A percentile compares a stretch with the other conserved stretches of the same genome.
phyloP scores from a whole-genome alignment of 2,113 vertebrate genomes.

The Crotophaga sulcirostris region DNA sequence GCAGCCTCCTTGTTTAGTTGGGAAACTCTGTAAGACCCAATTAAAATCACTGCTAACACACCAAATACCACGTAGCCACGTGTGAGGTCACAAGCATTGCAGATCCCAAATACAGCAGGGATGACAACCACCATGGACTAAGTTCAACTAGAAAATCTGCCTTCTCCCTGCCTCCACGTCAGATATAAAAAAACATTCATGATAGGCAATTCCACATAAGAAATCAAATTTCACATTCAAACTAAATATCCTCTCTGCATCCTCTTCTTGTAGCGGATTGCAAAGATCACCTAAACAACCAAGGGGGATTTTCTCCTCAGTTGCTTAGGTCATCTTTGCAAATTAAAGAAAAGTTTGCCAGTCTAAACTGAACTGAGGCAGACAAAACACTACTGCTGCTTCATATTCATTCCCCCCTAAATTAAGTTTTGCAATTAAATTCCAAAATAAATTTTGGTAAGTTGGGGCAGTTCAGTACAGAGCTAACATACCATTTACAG shows the following conservation, averaged over 20 bases:
- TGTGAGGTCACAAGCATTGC: neutral
- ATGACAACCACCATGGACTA: neutral
- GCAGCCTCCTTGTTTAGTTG: neutral
- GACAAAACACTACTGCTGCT: neutral
- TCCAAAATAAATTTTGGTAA: neutral
- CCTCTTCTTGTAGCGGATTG: neutral
- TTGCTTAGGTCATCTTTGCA: neutral
- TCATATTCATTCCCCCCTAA: neutral
- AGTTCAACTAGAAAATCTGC: neutral
- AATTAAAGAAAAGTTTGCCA: neutral
- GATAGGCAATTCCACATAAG: fast-evolving
- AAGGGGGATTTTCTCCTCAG: neutral
- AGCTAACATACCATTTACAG: neutral
- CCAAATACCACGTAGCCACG: fast-evolving
- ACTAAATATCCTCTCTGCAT: neutral
- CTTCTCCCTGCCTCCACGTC: neutral
- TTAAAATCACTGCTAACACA: neutral
- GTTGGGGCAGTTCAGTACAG: neutral
- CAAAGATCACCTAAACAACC: neutral
- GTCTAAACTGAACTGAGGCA: neutral
- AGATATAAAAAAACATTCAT: neutral
- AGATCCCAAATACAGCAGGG: neutral
- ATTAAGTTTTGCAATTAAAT: neutral
- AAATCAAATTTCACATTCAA: neutral
- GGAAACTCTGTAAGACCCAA: neutral